Evolutionary conservation across 2,113 vertebrate genomes (phyloP), one percentile per base, ranked within the genome.

Genomic region (Taurulus bubalis): DNA sequence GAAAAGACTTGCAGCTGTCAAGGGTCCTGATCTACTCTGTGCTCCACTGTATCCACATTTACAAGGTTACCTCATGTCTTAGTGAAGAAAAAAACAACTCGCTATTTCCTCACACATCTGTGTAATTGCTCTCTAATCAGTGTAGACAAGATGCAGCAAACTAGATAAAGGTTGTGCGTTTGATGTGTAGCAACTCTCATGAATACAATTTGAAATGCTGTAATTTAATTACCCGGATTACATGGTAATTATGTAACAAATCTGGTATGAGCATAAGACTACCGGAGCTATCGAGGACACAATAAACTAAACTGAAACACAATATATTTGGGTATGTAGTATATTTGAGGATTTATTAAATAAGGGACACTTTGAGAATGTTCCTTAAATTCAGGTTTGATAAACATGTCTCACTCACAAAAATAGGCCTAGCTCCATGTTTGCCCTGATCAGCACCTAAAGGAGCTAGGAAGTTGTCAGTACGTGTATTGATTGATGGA

Each of bases 111-210:
- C 78, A 80, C 82, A 83, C 84, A 84, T 85, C 83, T 80, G 85
- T 82, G 67, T 86, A 75, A 84, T 80, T 86, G 55, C 62, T 79
- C 51, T 82, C 55, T 80, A 89, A 86, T 87, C 73, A 77, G 66
- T 89, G 84, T 80, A 71, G 79, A 89, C 77, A 77, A 85, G 80
- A 89, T 89, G 86, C 73, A 75, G 65, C 51, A 89, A 86, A 82
- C 67, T 69, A 83, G 75, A 87, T 78, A 81, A 81, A 85, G 75
- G 69, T 82, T 84, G 47, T 79, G 72, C 26, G 60, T 79, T 80
- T 74, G 56, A 77, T 84, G 80, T 55, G 56, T 55, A 63, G 79
- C 58, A 90, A 66, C 63, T 77, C 71, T 85, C 53, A 69, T 77
- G 79, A 84, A 82, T 83, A 64, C 36, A 75, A 75, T 85, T 85